Evolutionary conservation across 1,140 invertebrate genomes (phyloP), one percentile per base, ranked within the genome.

Genomic region (Pseudachorutes palmiensis): DNA sequence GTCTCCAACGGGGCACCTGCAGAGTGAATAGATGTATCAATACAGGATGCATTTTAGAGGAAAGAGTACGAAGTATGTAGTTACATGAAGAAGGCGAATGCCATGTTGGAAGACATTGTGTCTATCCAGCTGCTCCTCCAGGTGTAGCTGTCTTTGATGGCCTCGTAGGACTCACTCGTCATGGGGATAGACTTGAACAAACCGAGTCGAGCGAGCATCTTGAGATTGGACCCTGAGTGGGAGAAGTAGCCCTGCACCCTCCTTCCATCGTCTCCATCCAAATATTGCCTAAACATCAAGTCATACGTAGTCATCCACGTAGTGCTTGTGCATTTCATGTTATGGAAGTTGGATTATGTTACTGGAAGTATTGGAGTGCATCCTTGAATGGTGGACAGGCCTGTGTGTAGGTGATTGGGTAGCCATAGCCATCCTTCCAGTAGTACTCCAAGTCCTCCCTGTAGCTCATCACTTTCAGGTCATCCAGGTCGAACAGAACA

Each of bases 161-260:
- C 68, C 9, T 80, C 73, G 74, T 83, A 86, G 55, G 84, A 81
- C 68, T 86, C 80, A 60, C 85, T 83, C 45, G 75, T 84, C 19
- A 94, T 78, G 55, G 81, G 83, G 32, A 76, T 59, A 0, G 80
- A 86, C 75, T 86, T 85, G 70, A 89, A 91, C 28, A 95, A 77
- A 12, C 86, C 85, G 48, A 95, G 77, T 60, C 88, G 82, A 9
- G 87, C 81, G 60, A 91, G 76, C 31, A 94, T 75, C 78, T 93
- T 94, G 1, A 92, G 78, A 64, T 94, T 75, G 1, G 90, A 88
- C 9, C 91, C 91, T 2, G 91, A 92, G 80, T 95, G 92, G 2
- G 89, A 86, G 76, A 94, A 94, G 73, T 90, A 87, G 1, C 22
- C 65, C 24, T 49, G 14, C 1, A 66, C 55, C 26, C 1, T 22